Percentiles rank a stretch among this genome's conserved stretches.
Evolutionary conservation across 2,888 invertebrate genomes (phyloP).

Genomic region (Dasypolia templi): DNA sequence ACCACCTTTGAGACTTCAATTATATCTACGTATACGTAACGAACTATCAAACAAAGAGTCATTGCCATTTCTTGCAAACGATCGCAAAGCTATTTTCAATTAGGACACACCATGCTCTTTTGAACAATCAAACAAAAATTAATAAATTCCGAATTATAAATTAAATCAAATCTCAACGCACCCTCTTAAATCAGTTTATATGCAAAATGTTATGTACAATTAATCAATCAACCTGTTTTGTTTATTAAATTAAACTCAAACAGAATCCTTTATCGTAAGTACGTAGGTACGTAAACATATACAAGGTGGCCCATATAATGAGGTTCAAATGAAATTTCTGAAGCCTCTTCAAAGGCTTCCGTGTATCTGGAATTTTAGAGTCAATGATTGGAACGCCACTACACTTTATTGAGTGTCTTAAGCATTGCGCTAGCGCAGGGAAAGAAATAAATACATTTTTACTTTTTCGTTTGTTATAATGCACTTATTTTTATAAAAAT

Average conservation of each 20-base stretch:
- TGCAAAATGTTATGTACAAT: constrained; percentile 26
- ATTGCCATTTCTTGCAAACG: neutral
- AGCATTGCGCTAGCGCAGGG: neutral
- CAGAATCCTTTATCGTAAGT: neutral
- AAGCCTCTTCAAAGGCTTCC: too few relatives aligned
- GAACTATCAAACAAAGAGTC: neutral
- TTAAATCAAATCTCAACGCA: constrained; percentile 2
- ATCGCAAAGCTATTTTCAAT: neutral
- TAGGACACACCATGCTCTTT: neutral
- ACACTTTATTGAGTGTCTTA: constrained; percentile 21
- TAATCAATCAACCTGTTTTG: constrained; percentile 27
- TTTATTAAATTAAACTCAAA: constrained; percentile 12
- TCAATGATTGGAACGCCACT: neutral
- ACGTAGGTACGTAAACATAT: neutral
- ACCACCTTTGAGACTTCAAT: neutral
- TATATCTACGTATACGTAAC: too few relatives aligned
- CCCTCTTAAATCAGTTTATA: constrained; percentile 14
- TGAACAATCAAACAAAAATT: constrained; percentile 7
- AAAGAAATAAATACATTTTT: neutral
- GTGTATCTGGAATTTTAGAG: too few relatives aligned
- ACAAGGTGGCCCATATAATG: too few relatives aligned
- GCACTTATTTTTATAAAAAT: neutral
- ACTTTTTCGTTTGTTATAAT: neutral
- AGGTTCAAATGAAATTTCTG: too few relatives aligned
- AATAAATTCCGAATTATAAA: constrained; percentile 18